Percentiles rank a stretch among this genome's conserved stretches.
Conservation (phyloP, 2,888 invertebrate genomes). For the Pantelozetes paolii region DNA sequence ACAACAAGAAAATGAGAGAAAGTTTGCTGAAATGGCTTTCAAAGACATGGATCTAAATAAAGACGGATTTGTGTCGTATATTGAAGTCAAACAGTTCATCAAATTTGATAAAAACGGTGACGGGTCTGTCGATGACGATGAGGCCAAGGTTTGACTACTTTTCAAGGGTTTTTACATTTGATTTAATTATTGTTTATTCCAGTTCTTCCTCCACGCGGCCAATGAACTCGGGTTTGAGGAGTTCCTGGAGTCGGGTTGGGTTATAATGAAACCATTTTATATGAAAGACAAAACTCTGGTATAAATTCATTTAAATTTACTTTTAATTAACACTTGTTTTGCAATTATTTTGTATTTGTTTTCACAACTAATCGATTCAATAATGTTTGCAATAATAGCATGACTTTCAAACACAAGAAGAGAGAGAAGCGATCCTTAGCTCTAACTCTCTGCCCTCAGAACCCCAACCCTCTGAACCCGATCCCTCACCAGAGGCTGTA, state of each 20-base stretch:
- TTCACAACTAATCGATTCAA: background rate
- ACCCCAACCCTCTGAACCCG: conserved; percentile 43
- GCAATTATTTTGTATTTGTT: background rate
- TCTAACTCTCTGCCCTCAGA: no score
- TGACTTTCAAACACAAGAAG: conserved; percentile 49
- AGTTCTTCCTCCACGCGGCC: conserved; percentile 49
- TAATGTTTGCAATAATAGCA: conserved; percentile 43
- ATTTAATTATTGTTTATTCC: conserved; percentile 12
- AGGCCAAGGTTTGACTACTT: conserved; percentile 59
- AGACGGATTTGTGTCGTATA: conserved; percentile 62
- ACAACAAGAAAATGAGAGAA: conserved; percentile 49
- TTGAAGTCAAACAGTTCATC: conserved; percentile 60
- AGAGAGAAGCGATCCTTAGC: no score
- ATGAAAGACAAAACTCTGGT: conserved; percentile 60
- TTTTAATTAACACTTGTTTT: background rate
- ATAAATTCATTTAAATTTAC: no score
- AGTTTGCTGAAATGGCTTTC: conserved; percentile 60
- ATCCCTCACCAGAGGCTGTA: background rate
- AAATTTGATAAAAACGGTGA: conserved; percentile 84
- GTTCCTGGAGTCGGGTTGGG: conserved; percentile 63
- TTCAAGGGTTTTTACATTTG: background rate
- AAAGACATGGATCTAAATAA: conserved; percentile 71
- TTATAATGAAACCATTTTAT: conserved; percentile 69
- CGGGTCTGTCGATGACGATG: conserved; percentile 80
- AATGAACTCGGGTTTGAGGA: conserved; percentile 48